A percentile compares a stretch with the other conserved stretches of the same genome.
These are phyloP conservation scores for Apoda limacodes DNA, from an alignment of 2,888 invertebrate genomes.

Conservation along the genomic window DNA sequence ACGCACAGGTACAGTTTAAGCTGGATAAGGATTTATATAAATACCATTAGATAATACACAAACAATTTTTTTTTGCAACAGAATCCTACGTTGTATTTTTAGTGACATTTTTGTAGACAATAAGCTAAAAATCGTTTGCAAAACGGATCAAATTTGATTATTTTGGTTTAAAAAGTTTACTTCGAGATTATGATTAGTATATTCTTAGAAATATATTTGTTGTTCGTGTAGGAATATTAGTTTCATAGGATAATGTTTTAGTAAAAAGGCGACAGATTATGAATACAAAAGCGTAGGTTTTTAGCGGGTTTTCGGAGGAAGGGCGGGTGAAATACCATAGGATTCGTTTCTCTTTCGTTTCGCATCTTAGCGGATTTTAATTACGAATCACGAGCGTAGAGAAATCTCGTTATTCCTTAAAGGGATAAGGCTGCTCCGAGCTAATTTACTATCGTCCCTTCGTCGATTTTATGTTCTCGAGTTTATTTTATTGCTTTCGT, in stretches of 20 bases:
- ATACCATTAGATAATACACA: conserved; percentile 61
- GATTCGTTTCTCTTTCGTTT: conserved; percentile 57
- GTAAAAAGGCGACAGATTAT: no score
- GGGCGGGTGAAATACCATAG: no score
- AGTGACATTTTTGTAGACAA: conserved; percentile 40
- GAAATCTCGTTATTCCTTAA: conserved; percentile 65
- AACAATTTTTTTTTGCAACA: no score
- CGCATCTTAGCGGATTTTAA: conserved; percentile 66
- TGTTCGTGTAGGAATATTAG: no score
- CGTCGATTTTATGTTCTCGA: conserved; percentile 50
- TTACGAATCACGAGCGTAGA: conserved; percentile 66
- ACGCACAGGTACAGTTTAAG: conserved; percentile 56
- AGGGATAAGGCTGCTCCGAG: conserved; percentile 56
- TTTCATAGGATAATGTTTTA: no score
- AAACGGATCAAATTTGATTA: conserved; percentile 58
- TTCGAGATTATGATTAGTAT: conserved; percentile 36
- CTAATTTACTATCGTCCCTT: conserved; percentile 56
- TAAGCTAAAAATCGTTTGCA: conserved; percentile 38
- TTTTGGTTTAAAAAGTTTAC: conserved; percentile 50
- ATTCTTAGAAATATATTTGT: conserved; percentile 52
- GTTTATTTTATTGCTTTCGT: conserved; percentile 48
- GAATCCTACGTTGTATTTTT: conserved; percentile 20
- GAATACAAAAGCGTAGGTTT: no score
- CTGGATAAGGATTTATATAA: conserved; percentile 56
- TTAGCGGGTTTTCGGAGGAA: no score